Conservation (phyloP, 2,797 vertebrate genomes). For the Meriones psammophilus region DNA sequence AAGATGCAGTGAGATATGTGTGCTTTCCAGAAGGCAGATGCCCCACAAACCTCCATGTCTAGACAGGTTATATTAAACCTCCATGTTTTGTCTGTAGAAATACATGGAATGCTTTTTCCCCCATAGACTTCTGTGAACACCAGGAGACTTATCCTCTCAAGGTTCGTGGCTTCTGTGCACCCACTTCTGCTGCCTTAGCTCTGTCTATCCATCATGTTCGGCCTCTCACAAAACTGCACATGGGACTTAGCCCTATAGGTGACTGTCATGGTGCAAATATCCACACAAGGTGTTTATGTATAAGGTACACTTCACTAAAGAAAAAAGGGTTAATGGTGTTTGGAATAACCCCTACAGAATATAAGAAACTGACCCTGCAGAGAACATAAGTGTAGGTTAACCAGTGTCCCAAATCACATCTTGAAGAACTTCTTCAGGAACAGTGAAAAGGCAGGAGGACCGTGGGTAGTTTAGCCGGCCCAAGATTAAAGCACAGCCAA, state of each 20-base stretch:
- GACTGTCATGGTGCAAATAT: background rate
- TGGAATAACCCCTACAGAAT: conserved; percentile 42
- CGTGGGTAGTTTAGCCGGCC: background rate
- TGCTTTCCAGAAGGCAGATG: background rate
- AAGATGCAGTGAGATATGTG: conserved; percentile 14
- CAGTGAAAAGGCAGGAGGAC: background rate
- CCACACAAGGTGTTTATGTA: background rate
- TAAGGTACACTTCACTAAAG: background rate
- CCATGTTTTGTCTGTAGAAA: background rate
- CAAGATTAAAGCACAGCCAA: background rate
- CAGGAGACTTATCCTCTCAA: background rate
- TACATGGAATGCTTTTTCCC: background rate
- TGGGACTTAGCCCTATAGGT: conserved; percentile 4
- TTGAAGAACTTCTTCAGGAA: background rate
- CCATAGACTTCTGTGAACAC: background rate
- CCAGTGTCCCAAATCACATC: background rate
- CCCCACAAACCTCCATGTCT: background rate
- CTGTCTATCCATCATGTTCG: background rate
- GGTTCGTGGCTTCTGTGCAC: background rate
- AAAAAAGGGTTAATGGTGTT: background rate
- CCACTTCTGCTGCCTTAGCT: background rate
- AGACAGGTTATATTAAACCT: background rate
- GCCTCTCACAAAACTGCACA: background rate
- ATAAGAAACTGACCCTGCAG: background rate
- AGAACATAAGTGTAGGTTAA: background rate